These are phyloP conservation scores for Pheosia tremula DNA, from an alignment of 2,888 invertebrate genomes.

Conservation along the genomic window DNA sequence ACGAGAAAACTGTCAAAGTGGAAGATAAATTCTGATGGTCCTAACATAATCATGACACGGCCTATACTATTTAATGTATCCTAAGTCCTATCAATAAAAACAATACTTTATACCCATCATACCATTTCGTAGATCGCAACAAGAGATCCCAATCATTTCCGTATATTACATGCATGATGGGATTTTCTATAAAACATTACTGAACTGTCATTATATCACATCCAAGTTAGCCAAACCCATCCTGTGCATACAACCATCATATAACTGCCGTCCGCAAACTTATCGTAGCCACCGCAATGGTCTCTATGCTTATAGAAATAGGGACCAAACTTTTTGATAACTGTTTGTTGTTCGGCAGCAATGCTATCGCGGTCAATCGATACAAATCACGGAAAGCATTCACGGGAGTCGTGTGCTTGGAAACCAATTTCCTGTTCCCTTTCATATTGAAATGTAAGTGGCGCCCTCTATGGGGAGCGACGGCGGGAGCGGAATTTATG, in stretches of 20 bases:
- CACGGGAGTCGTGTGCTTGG: conserved; percentile 68
- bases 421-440: conserved; percentile 80
- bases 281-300: conserved; percentile 18
- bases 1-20: too few species aligned
- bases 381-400: conserved; percentile 76
- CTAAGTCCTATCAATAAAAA: too few species aligned
- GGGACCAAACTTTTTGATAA: conserved; percentile 41
- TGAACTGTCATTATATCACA: conserved; percentile 53
- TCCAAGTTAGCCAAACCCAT: conserved; percentile 48
- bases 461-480: conserved; percentile 55
- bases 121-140: conserved; percentile 33
- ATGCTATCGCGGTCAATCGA: conserved; percentile 54
- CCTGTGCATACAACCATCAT: conserved; percentile 33
- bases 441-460: conserved; percentile 81
- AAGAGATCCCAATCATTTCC: conserved; percentile 36
- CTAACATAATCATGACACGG: too few species aligned
- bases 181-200: conserved; percentile 53
- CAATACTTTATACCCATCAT: conserved; percentile 4
- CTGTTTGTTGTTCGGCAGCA: conserved; percentile 36
- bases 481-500: conserved; percentile 50
- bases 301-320: conserved; percentile 23
- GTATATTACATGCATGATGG: conserved; percentile 44
- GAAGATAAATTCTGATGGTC: too few species aligned
- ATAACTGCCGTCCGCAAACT: conserved; percentile 20
- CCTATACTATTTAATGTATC: too few species aligned